Base-by-base conservation (phyloP, 1,140 invertebrate genomes). In the Drosophila sucinea region DNA sequence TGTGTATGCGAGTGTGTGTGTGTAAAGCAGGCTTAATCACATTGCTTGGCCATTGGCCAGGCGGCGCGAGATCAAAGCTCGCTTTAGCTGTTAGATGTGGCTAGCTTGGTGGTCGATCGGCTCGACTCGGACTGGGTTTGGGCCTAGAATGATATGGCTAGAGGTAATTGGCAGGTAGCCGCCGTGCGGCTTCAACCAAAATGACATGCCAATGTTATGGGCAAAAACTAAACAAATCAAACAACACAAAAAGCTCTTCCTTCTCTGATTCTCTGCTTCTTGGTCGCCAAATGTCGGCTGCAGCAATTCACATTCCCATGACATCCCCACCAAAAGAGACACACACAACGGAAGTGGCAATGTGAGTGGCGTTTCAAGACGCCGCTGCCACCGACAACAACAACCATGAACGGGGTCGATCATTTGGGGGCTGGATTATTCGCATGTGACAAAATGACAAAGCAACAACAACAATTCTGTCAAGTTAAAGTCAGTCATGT, bases 31-130 rank as follows among this genome's bases (percentile, higher is more conserved):
- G 81, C 86, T 90, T 90, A 90, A 90, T 90, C 87, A 90, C 83
- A 90, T 90, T 90, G 87, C 82, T 72, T 90, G 87, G 87, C 87
- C 87, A 90, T 90, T 90, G 87, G 87, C 87, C 83, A 83, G 74
- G 82, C 86, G 84, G 84, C 67, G 38, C 4, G 82, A 90, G 73
- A 90, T 90, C 83, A 89, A 89, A 89, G 84, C 60, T 67, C 58
- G 73, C 73, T 67, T 75, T 75, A 47, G 69, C 84, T 89, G 84
- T 84, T 84, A 89, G 84, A 89, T 70, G 80, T 78, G 80, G 69
- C 84, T 84, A 89, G 81, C 84, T 78, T 89, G 84, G 84, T 89
- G 84, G 84, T 89, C 84, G 80, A 69, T 75, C 65, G 73, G 51
- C 70, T 44, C 17, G 17, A 17, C 17, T 17, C 17, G 0, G 0